A percentile compares a stretch with the other conserved stretches of the same genome.
Conservation (phyloP, 1,140 invertebrate species). For the Sminthurides bifidus region DNA sequence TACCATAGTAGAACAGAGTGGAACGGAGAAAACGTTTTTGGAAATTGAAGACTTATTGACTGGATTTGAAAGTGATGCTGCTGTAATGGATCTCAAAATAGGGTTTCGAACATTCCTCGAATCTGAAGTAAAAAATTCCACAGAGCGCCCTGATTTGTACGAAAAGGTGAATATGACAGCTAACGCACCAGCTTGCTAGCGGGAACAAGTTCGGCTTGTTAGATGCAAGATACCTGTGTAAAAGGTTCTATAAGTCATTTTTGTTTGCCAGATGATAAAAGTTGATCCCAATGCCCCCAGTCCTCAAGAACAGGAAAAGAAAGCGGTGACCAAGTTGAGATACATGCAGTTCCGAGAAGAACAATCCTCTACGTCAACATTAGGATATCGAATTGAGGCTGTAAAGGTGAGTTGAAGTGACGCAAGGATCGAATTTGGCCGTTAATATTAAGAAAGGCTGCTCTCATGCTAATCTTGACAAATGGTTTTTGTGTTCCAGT, state of each 20-base stretch:
- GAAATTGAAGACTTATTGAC: constrained; percentile 78
- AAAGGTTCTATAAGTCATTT: constrained; percentile 34
- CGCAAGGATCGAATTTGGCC: not conserved
- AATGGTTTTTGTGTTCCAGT: constrained; percentile 30
- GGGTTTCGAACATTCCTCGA: constrained; percentile 86
- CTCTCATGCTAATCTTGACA: not conserved
- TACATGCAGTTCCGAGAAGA: constrained; percentile 93
- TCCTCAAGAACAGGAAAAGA: constrained; percentile 58
- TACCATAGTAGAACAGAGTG: constrained; percentile 53
- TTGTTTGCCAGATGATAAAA: constrained; percentile 66
- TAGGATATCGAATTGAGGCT: constrained; percentile 93
- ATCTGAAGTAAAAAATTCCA: constrained; percentile 57
- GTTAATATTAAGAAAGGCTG: not conserved
- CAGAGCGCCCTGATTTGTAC: constrained; percentile 59
- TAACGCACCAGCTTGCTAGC: not conserved
- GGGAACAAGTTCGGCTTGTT: not conserved
- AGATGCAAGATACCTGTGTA: not conserved
- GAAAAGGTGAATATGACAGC: constrained; percentile 46
- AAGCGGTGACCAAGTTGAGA: constrained; percentile 77
- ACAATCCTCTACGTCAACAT: constrained; percentile 78
- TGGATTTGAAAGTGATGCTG: constrained; percentile 8
- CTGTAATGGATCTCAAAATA: constrained; percentile 82
- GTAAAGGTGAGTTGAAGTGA: constrained; percentile 54
- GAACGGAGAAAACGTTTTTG: constrained; percentile 73
- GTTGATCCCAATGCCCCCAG: constrained; percentile 78